Conservation (phyloP, 2,797 vertebrate genomes). For the Cyprinodon diabolis region DNA sequence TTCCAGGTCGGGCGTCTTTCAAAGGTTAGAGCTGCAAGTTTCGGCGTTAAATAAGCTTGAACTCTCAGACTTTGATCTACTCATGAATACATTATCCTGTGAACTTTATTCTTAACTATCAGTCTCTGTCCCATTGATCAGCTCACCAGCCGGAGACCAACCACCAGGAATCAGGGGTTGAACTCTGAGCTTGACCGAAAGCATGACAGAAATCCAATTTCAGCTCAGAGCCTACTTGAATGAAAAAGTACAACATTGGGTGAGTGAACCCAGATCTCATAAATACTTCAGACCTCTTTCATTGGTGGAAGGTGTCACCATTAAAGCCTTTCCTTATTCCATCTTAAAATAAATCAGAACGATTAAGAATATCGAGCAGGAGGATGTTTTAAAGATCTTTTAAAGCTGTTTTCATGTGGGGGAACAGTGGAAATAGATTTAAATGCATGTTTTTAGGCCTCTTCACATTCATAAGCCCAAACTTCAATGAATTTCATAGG, state of each 20-base stretch:
- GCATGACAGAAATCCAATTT: slow-evolving; percentile 2
- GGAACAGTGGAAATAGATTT: too few species aligned
- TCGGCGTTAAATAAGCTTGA: slow-evolving; percentile 57
- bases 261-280: slow-evolving; percentile 5
- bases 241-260: slow-evolving; percentile 21
- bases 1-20: slow-evolving; percentile 16
- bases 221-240: slow-evolving; percentile 11
- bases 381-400: neutral
- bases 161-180: slow-evolving; percentile 32
- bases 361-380: neutral
- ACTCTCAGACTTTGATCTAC: slow-evolving; percentile 62
- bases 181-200: slow-evolving; percentile 24
- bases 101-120: slow-evolving; percentile 57
- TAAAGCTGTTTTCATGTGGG: neutral
- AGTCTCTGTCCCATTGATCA: slow-evolving; percentile 40
- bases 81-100: slow-evolving; percentile 64
- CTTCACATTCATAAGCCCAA: neutral
- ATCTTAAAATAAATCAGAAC: neutral
- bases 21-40: slow-evolving; percentile 37
- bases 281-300: neutral
- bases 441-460: too few species aligned
- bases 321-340: neutral
- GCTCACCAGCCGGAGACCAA: slow-evolving; percentile 28
- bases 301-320: neutral
- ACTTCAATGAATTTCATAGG: neutral